Evolutionary conservation across 2,797 vertebrate genomes (phyloP), one percentile per base, ranked within the genome.

Genomic region (Lagocephalus sceleratus): DNA sequence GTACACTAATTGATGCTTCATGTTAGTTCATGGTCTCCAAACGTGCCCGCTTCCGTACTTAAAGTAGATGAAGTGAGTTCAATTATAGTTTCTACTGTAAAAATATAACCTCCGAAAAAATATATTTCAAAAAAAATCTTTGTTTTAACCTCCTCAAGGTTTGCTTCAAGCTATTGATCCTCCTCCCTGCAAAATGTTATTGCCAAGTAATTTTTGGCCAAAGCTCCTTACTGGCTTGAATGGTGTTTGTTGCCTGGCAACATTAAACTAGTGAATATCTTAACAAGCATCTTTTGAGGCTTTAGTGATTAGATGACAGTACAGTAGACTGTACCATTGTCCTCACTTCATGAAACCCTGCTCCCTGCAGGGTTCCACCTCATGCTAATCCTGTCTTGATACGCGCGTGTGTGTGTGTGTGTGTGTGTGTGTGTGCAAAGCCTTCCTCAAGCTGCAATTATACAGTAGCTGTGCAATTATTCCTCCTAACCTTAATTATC

Each of bases 221-320:
- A 66, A 66, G 21, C 55, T 61, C 47, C 23, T 54, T 17, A 49
- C 40, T 66, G 51, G 45, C 55, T 67, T 21, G 35, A 62, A 42
- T 47, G 76, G 56, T 73, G 69, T 77, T 75, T 71, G 74, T 85
- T 83, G 77, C 80, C 64, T 77, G 75, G 81, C 70, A 78, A 85
- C 76, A 68, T 74, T 68, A 70, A 72, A 58, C 74, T 60, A 19
- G 49, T 60, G 57, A 78, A 51, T 39, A 62, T 72, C 55, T 53
- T 63, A 70, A 66, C 60, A 75, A 78, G 63, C 64, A 61, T 60
- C 71, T 62, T 39, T 64, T 52, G 58, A 72, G 26, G 73, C 68
- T 74, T 77, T 72, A 62, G 57, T 19, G 56, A 73, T 68, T 76
- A 76, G 65, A 76, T 63, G 60, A 70, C 71, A 68, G 42, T 54